Conservation (phyloP, 2,113 vertebrate species). For the Dasyurus viverrinus region DNA sequence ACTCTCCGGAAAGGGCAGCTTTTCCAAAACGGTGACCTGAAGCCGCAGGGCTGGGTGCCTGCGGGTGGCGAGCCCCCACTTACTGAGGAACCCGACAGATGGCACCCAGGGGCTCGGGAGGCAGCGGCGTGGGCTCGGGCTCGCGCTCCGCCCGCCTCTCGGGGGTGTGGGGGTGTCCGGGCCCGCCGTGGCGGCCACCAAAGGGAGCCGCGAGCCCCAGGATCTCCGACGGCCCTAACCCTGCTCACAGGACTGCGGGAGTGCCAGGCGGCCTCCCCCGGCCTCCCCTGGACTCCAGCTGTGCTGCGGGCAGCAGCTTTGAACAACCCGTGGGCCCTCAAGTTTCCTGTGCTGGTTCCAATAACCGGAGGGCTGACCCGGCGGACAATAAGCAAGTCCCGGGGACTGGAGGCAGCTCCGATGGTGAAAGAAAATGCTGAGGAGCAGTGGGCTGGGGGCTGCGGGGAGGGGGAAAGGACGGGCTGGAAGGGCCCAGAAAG, state of each 20-base stretch:
- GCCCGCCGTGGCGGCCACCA: no score
- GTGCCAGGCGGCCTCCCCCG: no score
- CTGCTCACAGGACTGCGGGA: no score
- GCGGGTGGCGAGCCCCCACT: neutral
- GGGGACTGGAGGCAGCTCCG: constrained; percentile 28
- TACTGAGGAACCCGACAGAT: constrained; percentile 24
- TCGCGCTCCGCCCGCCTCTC: no score
- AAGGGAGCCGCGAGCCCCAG: no score
- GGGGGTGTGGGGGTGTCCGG: no score
- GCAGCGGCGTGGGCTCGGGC: rapidly evolving
- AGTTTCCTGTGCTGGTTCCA: constrained; percentile 17
- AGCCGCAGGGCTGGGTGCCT: neutral
- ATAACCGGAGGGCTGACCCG: neutral
- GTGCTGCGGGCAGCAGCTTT: neutral
- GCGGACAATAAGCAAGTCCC: constrained; percentile 31
- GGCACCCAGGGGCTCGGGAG: neutral
- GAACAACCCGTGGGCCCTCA: constrained; percentile 47
- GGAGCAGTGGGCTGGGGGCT: neutral
- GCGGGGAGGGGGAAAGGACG: neutral
- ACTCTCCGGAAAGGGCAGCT: constrained; percentile 45
- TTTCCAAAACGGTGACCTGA: constrained; percentile 30
- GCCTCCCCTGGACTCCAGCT: constrained; percentile 1
- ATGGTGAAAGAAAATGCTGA: neutral
- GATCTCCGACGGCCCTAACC: no score
- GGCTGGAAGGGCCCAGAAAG: neutral